Evolutionary conservation across 2,797 vertebrate genomes (phyloP), one percentile per base, ranked within the genome.

Genomic region (Phylloscopus collybita): DNA sequence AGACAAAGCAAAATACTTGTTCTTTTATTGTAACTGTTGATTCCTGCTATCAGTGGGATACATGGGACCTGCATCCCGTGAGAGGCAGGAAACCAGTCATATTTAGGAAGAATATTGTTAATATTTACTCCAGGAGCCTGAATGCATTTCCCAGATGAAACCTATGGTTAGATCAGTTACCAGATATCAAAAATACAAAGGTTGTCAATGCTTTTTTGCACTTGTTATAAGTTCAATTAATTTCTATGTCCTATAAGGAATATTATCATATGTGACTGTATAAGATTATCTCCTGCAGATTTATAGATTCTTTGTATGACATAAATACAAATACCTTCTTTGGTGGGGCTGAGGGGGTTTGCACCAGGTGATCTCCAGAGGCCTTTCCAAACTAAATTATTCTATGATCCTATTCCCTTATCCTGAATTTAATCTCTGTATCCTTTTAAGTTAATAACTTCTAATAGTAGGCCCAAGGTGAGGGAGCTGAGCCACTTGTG

Each of bases 61-160:
- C 0, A 1, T 66, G 49, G 56, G 18, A 40, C 34, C n/a, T 12
- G 7, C 26, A 42, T 32, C 45, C 29, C 0, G 0, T 20, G 13
- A 79, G 59, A 78, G 53, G 54, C 42, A 84, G 65, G n/a, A 84
- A 93, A 81, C 5, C 1, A 13, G 26, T 59, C 0, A 1, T 70
- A 4, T 85, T 92, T 75, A 57, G 70, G 27, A 81, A 79, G 10
- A 34, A 9, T 42, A 40, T 61, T 66, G 12, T 56, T 66, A 50
- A 36, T 26, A 42, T 20, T 69, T 36, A 22, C 56, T 8, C 22
- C 1, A 1, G 53, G 38, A 72, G 50, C 13, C 34, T 66, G 81
- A 75, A 54, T 49, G 7, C 5, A 15, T 70, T 85, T 81, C 51
- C 64, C 32, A 64, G 13, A 16, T 76, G 56, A 69, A 86, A 38